Conservation (phyloP, 1,140 invertebrate genomes). For the Teleopsis dalmanni region DNA sequence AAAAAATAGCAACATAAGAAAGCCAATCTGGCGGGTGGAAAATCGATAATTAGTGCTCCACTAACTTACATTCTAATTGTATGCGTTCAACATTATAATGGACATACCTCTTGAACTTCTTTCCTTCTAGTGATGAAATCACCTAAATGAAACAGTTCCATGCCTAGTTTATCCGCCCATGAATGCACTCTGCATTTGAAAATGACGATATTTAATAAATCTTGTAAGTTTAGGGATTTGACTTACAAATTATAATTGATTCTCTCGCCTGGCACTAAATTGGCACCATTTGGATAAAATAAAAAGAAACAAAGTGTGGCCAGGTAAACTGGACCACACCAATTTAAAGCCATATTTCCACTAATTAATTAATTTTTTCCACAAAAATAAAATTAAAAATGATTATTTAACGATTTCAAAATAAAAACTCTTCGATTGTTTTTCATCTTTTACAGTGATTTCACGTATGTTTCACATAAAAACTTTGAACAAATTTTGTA, state of each 20-base stretch:
- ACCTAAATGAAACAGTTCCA: conserved; percentile 61
- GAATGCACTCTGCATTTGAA: conserved; percentile 52
- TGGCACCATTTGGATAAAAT: conserved; percentile 13
- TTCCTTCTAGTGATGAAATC: conserved; percentile 64
- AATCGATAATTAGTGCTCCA: conserved; percentile 3
- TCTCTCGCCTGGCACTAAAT: conserved; percentile 23
- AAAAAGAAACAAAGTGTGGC: conserved; percentile 13
- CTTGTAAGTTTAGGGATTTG: not conserved
- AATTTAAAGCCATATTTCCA: not conserved
- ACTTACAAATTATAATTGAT: conserved; percentile 43
- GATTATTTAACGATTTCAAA: not conserved
- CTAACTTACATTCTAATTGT: not conserved
- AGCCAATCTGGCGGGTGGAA: not conserved
- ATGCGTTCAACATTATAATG: not conserved
- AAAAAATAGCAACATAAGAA: too few relatives aligned
- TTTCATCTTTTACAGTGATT: not conserved
- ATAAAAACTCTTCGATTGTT: not conserved
- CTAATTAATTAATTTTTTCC: not conserved
- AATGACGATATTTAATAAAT: not conserved
- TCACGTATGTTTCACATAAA: not conserved
- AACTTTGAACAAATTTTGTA: not conserved
- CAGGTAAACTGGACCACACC: not conserved
- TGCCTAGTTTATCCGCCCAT: conserved; percentile 64
- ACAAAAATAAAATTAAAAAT: conserved; percentile 1
- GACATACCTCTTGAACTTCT: conserved; percentile 57